Conservation (phyloP, 1,140 invertebrate genomes). For the Carcinoscorpius rotundicauda region DNA sequence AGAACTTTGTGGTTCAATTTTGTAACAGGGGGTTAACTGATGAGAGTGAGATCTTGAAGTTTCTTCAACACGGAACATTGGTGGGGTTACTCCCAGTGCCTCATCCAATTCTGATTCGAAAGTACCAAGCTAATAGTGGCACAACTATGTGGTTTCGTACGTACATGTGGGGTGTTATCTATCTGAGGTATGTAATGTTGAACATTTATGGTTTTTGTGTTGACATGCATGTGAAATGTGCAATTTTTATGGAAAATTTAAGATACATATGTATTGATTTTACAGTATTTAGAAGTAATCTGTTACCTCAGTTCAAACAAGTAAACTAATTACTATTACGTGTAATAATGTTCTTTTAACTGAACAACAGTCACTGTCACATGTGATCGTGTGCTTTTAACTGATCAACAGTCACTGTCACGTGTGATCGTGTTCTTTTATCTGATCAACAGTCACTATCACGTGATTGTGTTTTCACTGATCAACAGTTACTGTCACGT, state of each 20-base stretch:
- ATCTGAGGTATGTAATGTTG: constrained; percentile 57
- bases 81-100: constrained; percentile 96
- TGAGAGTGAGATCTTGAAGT: constrained; percentile 98
- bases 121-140: constrained; percentile 88
- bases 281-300: not conserved
- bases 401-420: not conserved
- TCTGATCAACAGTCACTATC: not conserved
- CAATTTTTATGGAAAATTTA: not conserved
- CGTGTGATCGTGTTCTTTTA: not conserved
- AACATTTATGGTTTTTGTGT: not conserved
- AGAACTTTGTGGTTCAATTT: too few relatives aligned
- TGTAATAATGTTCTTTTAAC: not conserved
- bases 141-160: constrained; percentile 99
- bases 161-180: constrained; percentile 99
- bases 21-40: constrained; percentile 85
- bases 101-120: constrained; percentile 95
- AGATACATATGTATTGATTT: not conserved
- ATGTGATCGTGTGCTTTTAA: not conserved
- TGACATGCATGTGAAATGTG: not conserved
- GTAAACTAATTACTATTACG: not conserved
- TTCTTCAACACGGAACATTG: constrained; percentile 95
- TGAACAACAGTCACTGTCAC: not conserved
- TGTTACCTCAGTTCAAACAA: constrained; percentile 1
- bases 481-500: not conserved
- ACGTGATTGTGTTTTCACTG: not conserved